These are phyloP conservation scores for Pseudoips prasinana DNA, from an alignment of 2,888 invertebrate species.

Conservation along the genomic window DNA sequence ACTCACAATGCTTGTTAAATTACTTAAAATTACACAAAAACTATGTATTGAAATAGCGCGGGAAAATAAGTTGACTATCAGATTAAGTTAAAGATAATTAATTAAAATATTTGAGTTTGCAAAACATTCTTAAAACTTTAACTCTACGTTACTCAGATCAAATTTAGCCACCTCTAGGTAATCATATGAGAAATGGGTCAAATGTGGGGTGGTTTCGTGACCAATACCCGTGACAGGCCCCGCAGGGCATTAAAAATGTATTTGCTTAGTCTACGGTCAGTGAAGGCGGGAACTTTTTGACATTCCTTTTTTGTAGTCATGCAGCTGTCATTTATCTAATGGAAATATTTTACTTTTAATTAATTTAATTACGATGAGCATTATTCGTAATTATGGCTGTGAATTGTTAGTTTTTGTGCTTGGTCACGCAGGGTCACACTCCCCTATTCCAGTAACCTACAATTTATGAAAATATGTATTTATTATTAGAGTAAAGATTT, in stretches of 20 bases:
- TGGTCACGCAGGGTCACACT: conserved; percentile 1
- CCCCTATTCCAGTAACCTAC: conserved; percentile 1
- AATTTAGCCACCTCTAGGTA: conserved; percentile 33
- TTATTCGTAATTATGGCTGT: conserved; percentile 5
- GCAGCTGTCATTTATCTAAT: conserved; percentile 25
- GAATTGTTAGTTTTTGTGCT: conserved; percentile 4
- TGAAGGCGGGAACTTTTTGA: conserved; percentile 19
- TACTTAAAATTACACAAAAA: no score
- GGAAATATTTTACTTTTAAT: conserved; percentile 19
- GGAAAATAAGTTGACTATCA: conserved; percentile 18
- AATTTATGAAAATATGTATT: conserved; percentile 6
- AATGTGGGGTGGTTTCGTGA: conserved; percentile 41
- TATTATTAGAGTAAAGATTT: no score
- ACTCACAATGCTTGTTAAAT: no score
- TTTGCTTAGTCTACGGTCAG: conserved; percentile 28
- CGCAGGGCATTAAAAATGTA: conserved; percentile 30
- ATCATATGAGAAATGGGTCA: conserved; percentile 57
- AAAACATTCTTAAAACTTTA: conserved; percentile 6
- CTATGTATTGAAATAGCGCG: conserved; percentile 21
- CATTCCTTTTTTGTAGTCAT: conserved; percentile 18
- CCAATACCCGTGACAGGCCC: conserved; percentile 29
- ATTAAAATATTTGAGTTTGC: conserved; percentile 23
- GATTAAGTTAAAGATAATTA: conserved; percentile 20
- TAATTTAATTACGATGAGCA: conserved; percentile 12
- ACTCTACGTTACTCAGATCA: conserved; percentile 8